phyloP scores from a whole-genome alignment of 2,113 vertebrate species.

The Aldabrachelys gigantea region DNA sequence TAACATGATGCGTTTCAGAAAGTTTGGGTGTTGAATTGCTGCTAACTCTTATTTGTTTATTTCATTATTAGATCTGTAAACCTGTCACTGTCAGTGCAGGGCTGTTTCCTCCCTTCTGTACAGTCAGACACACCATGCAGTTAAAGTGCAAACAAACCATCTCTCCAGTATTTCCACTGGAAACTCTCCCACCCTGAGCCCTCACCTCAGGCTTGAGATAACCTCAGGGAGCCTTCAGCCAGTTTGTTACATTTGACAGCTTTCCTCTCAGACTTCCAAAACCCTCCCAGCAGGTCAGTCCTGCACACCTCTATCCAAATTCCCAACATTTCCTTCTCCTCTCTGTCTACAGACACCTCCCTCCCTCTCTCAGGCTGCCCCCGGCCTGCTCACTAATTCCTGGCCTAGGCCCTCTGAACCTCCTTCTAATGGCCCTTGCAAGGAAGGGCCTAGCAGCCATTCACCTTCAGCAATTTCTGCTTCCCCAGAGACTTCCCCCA shows the following conservation, averaged over 20 bases:
- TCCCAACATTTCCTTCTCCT: not conserved
- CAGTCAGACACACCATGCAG: not conserved
- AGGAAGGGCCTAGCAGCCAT: not conserved
- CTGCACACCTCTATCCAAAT: not conserved
- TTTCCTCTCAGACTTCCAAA: not conserved
- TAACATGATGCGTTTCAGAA: not conserved
- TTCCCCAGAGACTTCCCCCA: not conserved
- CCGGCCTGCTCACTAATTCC: too few species aligned
- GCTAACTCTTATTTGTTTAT: not conserved
- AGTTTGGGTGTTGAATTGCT: not conserved
- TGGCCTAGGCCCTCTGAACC: not conserved
- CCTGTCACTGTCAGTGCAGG: not conserved
- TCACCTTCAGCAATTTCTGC: not conserved
- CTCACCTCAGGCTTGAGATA: not conserved
- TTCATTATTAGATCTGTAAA: not conserved
- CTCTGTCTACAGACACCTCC: not conserved
- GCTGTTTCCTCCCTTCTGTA: not conserved
- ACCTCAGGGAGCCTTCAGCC: not conserved
- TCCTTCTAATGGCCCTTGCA: not conserved
- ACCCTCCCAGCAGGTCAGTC: not conserved
- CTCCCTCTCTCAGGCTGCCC: not conserved
- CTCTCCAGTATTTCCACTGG: rapidly evolving
- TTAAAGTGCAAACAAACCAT: not conserved
- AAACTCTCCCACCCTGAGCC: not conserved
- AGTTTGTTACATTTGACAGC: rapidly evolving